phyloP scores from a whole-genome alignment of 2,888 invertebrate genomes.

The Drosophila paramelanica region DNA sequence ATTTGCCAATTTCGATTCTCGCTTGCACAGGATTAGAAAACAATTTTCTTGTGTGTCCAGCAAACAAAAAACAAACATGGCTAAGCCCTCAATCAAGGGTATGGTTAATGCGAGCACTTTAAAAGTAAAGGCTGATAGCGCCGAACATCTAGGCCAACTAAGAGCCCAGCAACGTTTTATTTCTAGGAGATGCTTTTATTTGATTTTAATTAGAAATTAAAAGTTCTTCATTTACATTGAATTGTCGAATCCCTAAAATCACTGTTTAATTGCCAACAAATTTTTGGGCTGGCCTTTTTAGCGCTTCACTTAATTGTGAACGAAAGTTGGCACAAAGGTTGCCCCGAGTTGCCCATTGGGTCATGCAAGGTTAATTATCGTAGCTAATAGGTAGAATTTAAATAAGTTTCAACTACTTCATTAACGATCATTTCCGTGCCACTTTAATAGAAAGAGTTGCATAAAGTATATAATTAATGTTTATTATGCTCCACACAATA shows the following conservation, averaged over 20 bases:
- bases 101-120: constrained; percentile 13
- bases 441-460: no score
- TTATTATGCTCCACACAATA: no score
- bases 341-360: background rate
- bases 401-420: background rate
- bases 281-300: constrained; percentile 3
- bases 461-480: no score
- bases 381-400: background rate
- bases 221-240: constrained; percentile 45
- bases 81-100: constrained; percentile 32
- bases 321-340: background rate
- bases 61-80: constrained; percentile 7
- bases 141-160: constrained; percentile 28
- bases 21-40: constrained; percentile 35
- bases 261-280: constrained; percentile 22
- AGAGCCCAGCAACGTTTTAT: constrained; percentile 36
- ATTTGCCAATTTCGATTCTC: constrained; percentile 3
- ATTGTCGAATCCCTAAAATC: constrained; percentile 13
- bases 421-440: no score
- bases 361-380: background rate
- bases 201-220: constrained; percentile 57
- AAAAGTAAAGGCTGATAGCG: constrained; percentile 10
- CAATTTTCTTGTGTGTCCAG: constrained; percentile 32
- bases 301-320: constrained; percentile 22
- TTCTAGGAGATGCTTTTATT: constrained; percentile 27